Conservation (phyloP, 2,113 vertebrate genomes). For the Odocoileus virginianus region DNA sequence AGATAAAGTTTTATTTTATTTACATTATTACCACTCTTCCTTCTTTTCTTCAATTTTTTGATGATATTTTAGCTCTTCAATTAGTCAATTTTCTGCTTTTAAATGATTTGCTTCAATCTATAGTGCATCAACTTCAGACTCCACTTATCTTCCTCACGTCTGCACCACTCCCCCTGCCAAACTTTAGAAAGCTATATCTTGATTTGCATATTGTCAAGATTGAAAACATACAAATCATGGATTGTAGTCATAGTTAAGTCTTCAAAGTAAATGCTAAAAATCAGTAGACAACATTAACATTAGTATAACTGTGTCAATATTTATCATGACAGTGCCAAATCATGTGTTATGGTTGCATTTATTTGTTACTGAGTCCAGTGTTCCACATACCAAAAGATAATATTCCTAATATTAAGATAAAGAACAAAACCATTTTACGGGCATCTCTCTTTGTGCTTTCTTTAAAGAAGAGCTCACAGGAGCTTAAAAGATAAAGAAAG, state of each 20-base stretch:
- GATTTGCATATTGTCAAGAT: background rate
- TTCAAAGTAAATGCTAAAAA: background rate
- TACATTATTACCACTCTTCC: background rate
- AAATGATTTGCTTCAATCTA: background rate
- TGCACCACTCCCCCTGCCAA: background rate
- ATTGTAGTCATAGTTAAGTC: background rate
- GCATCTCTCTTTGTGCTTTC: background rate
- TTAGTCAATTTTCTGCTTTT: background rate
- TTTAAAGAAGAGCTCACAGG: background rate
- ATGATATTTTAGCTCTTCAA: background rate
- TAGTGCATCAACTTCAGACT: background rate
- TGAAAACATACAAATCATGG: background rate
- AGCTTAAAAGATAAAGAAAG: background rate
- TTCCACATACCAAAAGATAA: background rate
- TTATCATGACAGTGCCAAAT: background rate
- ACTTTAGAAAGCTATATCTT: background rate
- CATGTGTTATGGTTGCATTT: background rate
- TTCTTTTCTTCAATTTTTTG: background rate
- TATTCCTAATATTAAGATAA: background rate
- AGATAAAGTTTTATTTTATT: background rate
- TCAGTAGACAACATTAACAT: background rate
- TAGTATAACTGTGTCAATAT: background rate
- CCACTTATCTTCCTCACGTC: background rate
- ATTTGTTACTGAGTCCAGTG: background rate
- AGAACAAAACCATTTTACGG: background rate